These are phyloP conservation scores for Furcula furcula DNA, from an alignment of 2,888 invertebrate species.

Conservation along the genomic window DNA sequence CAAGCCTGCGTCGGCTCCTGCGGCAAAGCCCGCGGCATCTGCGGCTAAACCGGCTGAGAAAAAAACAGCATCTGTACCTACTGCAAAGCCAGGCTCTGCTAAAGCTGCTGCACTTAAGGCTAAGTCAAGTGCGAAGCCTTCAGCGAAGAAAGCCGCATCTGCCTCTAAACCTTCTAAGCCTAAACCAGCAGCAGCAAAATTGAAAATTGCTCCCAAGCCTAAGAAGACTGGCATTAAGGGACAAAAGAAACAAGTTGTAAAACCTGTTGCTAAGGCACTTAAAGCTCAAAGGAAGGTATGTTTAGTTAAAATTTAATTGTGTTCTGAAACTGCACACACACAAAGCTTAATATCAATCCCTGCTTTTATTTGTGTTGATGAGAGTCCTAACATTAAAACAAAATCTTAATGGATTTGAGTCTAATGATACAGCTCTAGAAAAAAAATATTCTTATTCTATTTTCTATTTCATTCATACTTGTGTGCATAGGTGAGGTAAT, in stretches of 20 bases:
- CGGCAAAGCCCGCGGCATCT: conserved; percentile 69
- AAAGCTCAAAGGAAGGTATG: conserved; percentile 92
- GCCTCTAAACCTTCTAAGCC: conserved; percentile 71
- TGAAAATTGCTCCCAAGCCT: conserved; percentile 78
- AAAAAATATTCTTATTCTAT: conserved; percentile 1
- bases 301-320: no score
- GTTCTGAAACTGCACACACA: no score
- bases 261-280: conserved; percentile 88
- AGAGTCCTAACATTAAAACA: no score
- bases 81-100: conserved; percentile 78
- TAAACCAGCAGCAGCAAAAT: conserved; percentile 73
- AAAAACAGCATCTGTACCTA: conserved; percentile 59
- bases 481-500: not conserved
- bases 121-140: conserved; percentile 77
- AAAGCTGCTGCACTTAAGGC: conserved; percentile 75
- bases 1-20: conserved; percentile 72
- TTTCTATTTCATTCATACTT: not conserved
- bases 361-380: no score
- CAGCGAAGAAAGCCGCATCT: conserved; percentile 75
- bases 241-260: conserved; percentile 73
- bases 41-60: conserved; percentile 63
- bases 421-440: no score
- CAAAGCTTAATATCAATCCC: no score
- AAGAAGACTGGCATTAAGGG: conserved; percentile 81
- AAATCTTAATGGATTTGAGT: no score